phyloP scores from a whole-genome alignment of 2,888 invertebrate species.

The Alviniconcha strummeri region DNA sequence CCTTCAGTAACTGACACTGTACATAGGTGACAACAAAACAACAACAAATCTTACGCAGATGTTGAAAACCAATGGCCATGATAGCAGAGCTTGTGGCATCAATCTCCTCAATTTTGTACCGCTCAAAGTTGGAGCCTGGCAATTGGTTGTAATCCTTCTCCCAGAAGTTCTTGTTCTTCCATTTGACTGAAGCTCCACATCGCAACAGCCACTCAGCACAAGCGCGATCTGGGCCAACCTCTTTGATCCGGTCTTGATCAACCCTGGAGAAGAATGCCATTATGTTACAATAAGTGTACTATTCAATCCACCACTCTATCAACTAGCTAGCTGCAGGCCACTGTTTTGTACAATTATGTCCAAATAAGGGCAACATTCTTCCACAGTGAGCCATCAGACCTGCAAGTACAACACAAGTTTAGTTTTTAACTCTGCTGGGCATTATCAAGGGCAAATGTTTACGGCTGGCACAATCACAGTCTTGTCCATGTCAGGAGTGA shows the following conservation, averaged over 20 bases:
- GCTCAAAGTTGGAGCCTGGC: slow-evolving; percentile 76
- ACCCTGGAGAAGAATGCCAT: background rate
- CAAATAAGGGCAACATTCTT: no score
- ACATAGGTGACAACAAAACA: background rate
- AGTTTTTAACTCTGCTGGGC: no score
- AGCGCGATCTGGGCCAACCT: slow-evolving; percentile 89
- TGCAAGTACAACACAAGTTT: no score
- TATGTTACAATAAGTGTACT: no score
- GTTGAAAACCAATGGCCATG: slow-evolving; percentile 88
- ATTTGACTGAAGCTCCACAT: slow-evolving; percentile 90
- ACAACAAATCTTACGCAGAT: slow-evolving; percentile 77
- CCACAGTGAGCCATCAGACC: no score
- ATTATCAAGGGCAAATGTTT: no score
- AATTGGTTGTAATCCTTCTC: slow-evolving; percentile 85
- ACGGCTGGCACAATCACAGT: no score
- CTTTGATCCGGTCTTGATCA: slow-evolving; percentile 57
- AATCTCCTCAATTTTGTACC: slow-evolving; percentile 81
- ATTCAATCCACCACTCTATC: no score
- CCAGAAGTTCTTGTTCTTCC: slow-evolving; percentile 77
- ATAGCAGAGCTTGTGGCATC: slow-evolving; percentile 88
- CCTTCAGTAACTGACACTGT: no score
- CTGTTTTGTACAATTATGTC: no score
- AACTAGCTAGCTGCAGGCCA: no score
- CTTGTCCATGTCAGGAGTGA: no score
- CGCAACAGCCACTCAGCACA: slow-evolving; percentile 97